Evolutionary conservation across 1,140 invertebrate species (phyloP).

Genomic region (Drosophila sulfurigaster): DNA sequence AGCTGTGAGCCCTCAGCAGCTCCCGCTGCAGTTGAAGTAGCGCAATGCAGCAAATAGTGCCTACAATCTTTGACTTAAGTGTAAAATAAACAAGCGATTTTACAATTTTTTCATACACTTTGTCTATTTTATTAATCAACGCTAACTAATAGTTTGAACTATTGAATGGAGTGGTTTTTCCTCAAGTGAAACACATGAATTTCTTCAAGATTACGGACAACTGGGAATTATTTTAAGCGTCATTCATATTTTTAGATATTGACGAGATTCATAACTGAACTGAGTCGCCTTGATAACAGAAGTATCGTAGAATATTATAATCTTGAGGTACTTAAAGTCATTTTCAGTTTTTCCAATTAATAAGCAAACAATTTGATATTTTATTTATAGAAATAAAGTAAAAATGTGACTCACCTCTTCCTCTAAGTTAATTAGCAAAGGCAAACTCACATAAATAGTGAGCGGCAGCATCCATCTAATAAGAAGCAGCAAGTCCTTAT

Average conservation of each 20-base stretch:
- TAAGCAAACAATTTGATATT: too few species aligned
- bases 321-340: too few species aligned
- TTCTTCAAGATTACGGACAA: too few species aligned
- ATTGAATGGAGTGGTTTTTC: too few species aligned
- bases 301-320: too few species aligned
- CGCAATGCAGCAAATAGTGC: slow-evolving; percentile 69
- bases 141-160: background rate
- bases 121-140: slow-evolving; percentile 3
- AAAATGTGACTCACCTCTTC: background rate
- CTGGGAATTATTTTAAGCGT: too few species aligned
- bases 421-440: background rate
- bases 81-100: slow-evolving; percentile 79
- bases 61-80: slow-evolving; percentile 68
- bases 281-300: too few species aligned
- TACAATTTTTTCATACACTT: slow-evolving; percentile 65
- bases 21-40: slow-evolving; percentile 16
- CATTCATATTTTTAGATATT: too few species aligned
- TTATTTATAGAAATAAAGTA: too few species aligned
- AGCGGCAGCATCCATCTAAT: background rate
- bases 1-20: slow-evolving; percentile 1
- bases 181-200: too few species aligned
- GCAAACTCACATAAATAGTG: background rate
- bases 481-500: background rate
- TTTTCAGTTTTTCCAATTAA: too few species aligned
- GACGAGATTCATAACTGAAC: too few species aligned